Conservation (phyloP, 1,140 invertebrate genomes). For the Colletes gigas region DNA sequence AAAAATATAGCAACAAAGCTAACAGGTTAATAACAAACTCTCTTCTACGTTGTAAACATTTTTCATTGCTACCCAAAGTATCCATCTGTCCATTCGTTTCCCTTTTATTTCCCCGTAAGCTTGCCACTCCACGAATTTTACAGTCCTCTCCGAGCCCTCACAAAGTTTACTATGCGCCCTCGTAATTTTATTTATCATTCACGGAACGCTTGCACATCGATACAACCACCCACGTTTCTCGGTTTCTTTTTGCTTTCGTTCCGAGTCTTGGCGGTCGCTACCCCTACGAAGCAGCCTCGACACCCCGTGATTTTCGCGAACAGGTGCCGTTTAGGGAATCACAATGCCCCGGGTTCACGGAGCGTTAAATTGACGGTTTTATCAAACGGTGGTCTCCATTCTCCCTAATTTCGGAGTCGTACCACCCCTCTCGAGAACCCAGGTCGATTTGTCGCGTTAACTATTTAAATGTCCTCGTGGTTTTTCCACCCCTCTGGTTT, state of each 20-base stretch:
- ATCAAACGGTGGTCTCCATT: constrained; percentile 9
- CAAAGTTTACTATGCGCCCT: not conserved
- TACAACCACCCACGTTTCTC: not conserved
- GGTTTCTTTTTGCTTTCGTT: not conserved
- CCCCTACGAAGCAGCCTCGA: not conserved
- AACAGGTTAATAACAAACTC: too few relatives aligned
- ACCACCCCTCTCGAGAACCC: not conserved
- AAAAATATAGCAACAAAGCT: too few relatives aligned
- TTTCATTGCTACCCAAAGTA: too few relatives aligned
- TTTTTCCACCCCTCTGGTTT: not conserved
- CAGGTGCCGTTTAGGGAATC: constrained; percentile 38
- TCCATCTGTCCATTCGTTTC: too few relatives aligned
- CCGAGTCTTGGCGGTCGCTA: not conserved
- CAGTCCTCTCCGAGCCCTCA: too few relatives aligned
- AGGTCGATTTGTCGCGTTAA: not conserved
- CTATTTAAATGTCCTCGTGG: not conserved
- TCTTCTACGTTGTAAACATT: too few relatives aligned
- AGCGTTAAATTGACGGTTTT: constrained; percentile 34
- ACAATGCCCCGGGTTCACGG: constrained; percentile 4
- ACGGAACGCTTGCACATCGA: not conserved
- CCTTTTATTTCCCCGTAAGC: not conserved
- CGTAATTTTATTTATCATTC: constrained; percentile 51
- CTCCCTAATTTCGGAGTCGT: not conserved
- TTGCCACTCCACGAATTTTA: too few relatives aligned
- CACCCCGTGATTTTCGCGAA: constrained; percentile 39